Conservation (phyloP, 2,888 invertebrate species). For the Agriopis marginaria region DNA sequence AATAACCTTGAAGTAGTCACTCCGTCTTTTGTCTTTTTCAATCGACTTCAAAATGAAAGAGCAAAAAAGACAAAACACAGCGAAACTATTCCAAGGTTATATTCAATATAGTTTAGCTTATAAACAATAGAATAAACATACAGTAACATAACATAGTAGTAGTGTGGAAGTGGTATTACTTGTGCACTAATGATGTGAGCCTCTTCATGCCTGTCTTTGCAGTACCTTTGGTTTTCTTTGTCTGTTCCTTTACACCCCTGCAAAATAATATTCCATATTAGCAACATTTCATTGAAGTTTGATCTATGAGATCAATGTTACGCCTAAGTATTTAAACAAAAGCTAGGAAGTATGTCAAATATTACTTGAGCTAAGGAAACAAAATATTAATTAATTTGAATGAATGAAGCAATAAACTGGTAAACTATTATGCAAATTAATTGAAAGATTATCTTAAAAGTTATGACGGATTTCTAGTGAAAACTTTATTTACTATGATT, state of each 20-base stretch:
- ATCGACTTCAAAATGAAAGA: too few species aligned
- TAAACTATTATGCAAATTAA: too few species aligned
- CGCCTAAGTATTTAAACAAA: not conserved
- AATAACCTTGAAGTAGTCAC: too few species aligned
- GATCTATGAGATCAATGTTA: not conserved
- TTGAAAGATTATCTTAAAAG: not conserved
- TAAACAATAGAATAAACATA: constrained; percentile 15
- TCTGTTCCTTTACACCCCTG: constrained; percentile 83
- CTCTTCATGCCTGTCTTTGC: constrained; percentile 74
- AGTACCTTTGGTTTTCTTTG: constrained; percentile 80
- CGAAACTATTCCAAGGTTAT: too few species aligned
- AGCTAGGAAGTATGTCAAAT: not conserved
- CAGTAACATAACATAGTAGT: not conserved
- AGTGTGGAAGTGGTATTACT: constrained; percentile 57
- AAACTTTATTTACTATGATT: not conserved
- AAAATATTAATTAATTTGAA: not conserved
- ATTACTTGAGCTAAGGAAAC: not conserved
- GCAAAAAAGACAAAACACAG: too few species aligned
- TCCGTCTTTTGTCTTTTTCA: too few species aligned
- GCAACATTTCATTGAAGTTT: not conserved
- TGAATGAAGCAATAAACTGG: not conserved
- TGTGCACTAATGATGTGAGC: constrained; percentile 79
- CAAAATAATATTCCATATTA: constrained; percentile 44
- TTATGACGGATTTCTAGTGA: not conserved
- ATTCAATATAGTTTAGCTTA: not conserved